Evolutionary conservation across 2,888 invertebrate genomes (phyloP), one percentile per base, ranked within the genome.

Genomic region (Malthinus seriepunctatus): DNA sequence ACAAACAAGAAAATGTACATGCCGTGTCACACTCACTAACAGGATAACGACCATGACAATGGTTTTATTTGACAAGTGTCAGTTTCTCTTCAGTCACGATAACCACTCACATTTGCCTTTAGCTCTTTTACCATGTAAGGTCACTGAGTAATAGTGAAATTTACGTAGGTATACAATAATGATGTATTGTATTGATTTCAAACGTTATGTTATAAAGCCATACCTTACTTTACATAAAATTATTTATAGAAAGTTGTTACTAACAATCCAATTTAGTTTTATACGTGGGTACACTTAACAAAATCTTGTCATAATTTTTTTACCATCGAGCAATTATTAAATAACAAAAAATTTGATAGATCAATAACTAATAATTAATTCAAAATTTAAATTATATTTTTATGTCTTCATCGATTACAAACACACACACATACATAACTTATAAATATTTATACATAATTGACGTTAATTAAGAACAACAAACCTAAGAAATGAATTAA

Each of bases 41-140:
- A 52, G 47, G 50, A 33, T 50, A 60, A 37, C 52, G 54, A 55
- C 62, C 54, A 62, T 62, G 67, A 68, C 69, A 70, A 69, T 67
- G 63, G 66, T 63, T 64, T 57, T 62, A 66, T 68, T 70, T 69
- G 70, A 70, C 69, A 69, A 68, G 67, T 68, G 70, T 66, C 70
- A 67, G 64, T 68, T 65, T 63, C 63, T 67, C 65, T 65, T 70
- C 69, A 66, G 63, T 63, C 67, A 65, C 62, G 66, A 67, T 65
- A 64, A 63, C 62, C 54, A 66, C 67, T 58, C 63, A 48, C 47
- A 49, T 38, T 44, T 48, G 12, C 32, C 50, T 23, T 23, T 5
- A 23, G 23, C 23, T 42, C 38, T 51, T 9, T 47, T 23, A 23
- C 39, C 39, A 42, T 42, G 39, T 42, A 42, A 42, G 39, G 39